Conservation (phyloP, 2,888 invertebrate genomes). For the Sabatieria punctata region DNA sequence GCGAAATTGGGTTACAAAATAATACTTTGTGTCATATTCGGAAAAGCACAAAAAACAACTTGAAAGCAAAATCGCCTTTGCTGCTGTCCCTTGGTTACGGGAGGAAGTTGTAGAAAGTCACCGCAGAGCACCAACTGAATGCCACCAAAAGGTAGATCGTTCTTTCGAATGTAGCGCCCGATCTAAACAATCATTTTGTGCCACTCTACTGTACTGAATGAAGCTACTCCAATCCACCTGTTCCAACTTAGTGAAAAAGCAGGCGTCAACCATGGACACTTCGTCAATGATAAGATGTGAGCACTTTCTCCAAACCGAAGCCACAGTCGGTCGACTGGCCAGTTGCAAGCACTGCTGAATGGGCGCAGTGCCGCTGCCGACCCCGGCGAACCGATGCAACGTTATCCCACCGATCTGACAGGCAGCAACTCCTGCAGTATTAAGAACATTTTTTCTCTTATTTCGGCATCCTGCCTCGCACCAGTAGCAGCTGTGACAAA, state of each 20-base stretch:
- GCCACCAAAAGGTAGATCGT: conserved; percentile 78
- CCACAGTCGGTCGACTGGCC: conserved; percentile 20
- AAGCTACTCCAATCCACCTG: too few relatives aligned
- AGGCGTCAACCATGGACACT: conserved; percentile 84
- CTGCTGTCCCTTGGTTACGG: conserved; percentile 42
- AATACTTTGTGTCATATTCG: too few relatives aligned
- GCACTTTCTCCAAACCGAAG: conserved; percentile 48
- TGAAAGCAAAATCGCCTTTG: conserved; percentile 20
- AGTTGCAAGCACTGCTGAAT: conserved; percentile 50
- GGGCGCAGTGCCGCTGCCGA: conserved; percentile 47
- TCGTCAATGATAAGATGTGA: conserved; percentile 83
- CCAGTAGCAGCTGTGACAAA: conserved; percentile 87
- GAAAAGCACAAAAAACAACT: too few relatives aligned
- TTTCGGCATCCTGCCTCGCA: too few relatives aligned
- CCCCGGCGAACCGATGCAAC: conserved; percentile 69
- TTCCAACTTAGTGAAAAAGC: conserved; percentile 51
- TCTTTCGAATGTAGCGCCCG: conserved; percentile 54
- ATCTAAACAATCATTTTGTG: conserved; percentile 39
- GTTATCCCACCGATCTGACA: conserved; percentile 85
- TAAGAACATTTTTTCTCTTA: not conserved
- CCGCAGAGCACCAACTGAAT: conserved; percentile 78
- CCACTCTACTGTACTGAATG: too few relatives aligned
- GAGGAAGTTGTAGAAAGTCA: conserved; percentile 84
- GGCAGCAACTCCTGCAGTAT: conserved; percentile 53
- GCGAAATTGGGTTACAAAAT: too few relatives aligned